Base-by-base conservation (phyloP, 2,113 vertebrate genomes). In the Brachirus orientalis region DNA sequence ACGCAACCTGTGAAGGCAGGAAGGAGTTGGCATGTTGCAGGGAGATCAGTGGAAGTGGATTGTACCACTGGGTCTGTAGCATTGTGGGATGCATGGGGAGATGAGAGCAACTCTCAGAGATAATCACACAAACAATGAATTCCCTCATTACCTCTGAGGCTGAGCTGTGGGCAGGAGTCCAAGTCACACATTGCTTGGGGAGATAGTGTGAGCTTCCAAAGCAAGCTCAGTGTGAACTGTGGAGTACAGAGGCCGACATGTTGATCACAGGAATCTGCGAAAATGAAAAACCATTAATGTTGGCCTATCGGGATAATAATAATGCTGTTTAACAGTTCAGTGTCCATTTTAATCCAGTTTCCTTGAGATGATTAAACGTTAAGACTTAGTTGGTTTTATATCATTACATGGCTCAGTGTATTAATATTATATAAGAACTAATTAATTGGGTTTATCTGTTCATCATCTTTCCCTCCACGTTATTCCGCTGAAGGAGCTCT, bases 111-210 rank as follows among this genome's bases (percentile, higher is more conserved):
- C 69, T 87, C 71, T 71, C 62, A 46, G 63, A 74, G 74, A 87
- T 89, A 80, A 87, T 87, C 79, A 78, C 59, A 51, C 75, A 79
- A 78, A 86, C 78, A 65, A 64, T 65, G 59, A 72, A 55, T 67
- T 84, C 71, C 69, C 70, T 86, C 73, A 81, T 84, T 86, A 81
- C 72, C 66, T 81, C 62, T 47, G 75, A 72, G 78, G 45, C 61
- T 75, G 72, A 79, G 71, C 63, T 57, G 64, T 66, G 66, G 81
- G 79, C 74, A 78, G 19, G 43, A 54, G 66, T 83, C 75, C 74
- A 79, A 84, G 69, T 67, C 76, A 62, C 60, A 53, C 69, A 58
- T 46, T 28, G 17, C 58, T 14, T 43, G 28, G 22, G 48, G 46
- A 41, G 58, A 51, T 66, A 76, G 65, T 19, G 47, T 48, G 75